phyloP scores from a whole-genome alignment of 2,113 vertebrate species.

The Chlamydotis undulata region DNA sequence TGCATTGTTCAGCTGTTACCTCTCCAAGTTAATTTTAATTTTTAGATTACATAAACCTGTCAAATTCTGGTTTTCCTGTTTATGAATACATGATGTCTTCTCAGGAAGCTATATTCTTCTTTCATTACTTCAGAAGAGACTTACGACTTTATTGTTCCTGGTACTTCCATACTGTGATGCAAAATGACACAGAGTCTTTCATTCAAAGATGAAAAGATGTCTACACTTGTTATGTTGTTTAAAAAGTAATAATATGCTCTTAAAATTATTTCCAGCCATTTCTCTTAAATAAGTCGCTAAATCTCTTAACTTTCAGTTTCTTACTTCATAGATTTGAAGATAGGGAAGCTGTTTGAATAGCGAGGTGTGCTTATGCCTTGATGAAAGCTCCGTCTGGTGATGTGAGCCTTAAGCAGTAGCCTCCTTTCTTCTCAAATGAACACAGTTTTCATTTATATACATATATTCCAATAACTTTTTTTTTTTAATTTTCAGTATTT shows the following conservation, averaged over 20 bases:
- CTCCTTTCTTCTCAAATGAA: background rate
- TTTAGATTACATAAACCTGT: background rate
- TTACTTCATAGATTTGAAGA: background rate
- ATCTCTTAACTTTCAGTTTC: background rate
- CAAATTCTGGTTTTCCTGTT: background rate
- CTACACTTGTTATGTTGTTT: background rate
- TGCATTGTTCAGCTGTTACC: background rate
- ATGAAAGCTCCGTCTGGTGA: background rate
- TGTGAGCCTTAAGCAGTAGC: background rate
- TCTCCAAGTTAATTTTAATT: background rate
- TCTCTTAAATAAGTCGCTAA: background rate
- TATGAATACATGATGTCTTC: background rate
- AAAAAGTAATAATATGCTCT: background rate
- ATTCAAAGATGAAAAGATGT: background rate
- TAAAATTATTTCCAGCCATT: background rate
- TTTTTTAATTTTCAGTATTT: background rate
- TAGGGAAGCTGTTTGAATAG: background rate
- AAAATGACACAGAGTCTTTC: background rate
- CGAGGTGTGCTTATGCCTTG: background rate
- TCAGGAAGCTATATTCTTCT: background rate
- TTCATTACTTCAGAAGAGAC: background rate
- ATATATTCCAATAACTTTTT: background rate
- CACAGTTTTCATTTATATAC: background rate
- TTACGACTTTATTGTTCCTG: background rate
- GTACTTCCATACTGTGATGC: background rate